phyloP scores from a whole-genome alignment of 2,797 vertebrate species.

The Eulemur coronatus region DNA sequence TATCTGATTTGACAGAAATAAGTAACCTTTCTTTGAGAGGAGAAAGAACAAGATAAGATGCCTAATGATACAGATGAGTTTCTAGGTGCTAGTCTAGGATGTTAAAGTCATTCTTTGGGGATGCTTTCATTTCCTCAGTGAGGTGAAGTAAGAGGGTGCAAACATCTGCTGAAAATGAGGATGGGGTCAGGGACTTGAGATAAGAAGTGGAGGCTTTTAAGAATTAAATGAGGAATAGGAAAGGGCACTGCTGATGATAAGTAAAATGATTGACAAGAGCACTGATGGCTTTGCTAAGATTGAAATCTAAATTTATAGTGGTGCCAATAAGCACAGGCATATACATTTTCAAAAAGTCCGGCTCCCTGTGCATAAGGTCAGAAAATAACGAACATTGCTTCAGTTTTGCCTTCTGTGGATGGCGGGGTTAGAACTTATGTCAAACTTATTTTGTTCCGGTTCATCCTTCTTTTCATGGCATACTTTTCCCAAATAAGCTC shows the following conservation, averaged over 20 bases:
- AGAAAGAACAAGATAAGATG: not conserved
- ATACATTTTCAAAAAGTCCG: not conserved
- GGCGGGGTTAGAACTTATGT: not conserved
- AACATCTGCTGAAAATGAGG: not conserved
- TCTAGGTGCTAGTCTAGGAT: not conserved
- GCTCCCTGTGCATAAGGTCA: not conserved
- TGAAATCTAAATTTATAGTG: not conserved
- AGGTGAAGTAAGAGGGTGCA: not conserved
- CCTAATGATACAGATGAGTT: not conserved
- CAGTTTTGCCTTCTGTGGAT: not conserved
- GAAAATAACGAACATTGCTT: not conserved
- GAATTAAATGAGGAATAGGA: conserved; percentile 6
- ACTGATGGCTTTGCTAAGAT: not conserved
- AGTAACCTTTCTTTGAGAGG: not conserved
- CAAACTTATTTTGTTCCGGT: not conserved
- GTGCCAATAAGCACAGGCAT: not conserved
- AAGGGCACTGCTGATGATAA: not conserved
- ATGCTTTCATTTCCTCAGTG: not conserved
- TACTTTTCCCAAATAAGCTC: not conserved
- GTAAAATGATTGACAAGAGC: not conserved
- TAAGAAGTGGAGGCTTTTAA: not conserved
- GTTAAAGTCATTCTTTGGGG: not conserved
- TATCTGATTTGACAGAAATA: not conserved
- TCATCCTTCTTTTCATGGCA: not conserved
- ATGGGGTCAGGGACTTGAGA: not conserved